Evolutionary conservation across 2,888 invertebrate species (phyloP).

Genomic region (Pyrrhosoma nymphula): DNA sequence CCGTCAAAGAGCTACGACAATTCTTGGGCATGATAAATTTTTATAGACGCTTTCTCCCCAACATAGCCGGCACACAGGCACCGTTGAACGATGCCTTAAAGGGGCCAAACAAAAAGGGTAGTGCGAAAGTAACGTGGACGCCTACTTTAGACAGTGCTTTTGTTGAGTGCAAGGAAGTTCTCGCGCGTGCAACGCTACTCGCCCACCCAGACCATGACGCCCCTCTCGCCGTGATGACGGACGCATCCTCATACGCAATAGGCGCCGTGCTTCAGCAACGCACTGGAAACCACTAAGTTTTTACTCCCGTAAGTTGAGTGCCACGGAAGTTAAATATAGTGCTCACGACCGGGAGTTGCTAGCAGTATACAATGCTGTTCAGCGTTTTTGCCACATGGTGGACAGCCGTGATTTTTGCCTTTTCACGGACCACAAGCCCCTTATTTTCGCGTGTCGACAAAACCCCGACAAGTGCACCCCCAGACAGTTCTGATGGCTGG

Average conservation of each 20-base stretch:
- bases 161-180: neutral
- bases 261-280: slow-evolving; percentile 69
- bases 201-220: slow-evolving; percentile 53
- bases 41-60: slow-evolving; percentile 40
- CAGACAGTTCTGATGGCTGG: slow-evolving; percentile 75
- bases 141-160: neutral
- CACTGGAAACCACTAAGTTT: slow-evolving; percentile 71
- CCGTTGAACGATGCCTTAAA: neutral
- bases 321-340: slow-evolving; percentile 75
- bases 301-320: slow-evolving; percentile 71
- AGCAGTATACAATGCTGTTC: slow-evolving; percentile 75
- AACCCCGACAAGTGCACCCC: slow-evolving; percentile 74
- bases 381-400: slow-evolving; percentile 75
- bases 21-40: slow-evolving; percentile 56
- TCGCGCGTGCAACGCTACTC: neutral
- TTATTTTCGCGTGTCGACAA: slow-evolving; percentile 74
- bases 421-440: slow-evolving; percentile 76
- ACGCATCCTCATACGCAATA: slow-evolving; percentile 69
- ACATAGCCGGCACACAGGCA: slow-evolving; percentile 46
- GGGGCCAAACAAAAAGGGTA: slow-evolving; percentile 71
- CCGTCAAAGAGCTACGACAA: neutral
- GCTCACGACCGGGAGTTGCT: slow-evolving; percentile 76
- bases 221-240: slow-evolving; percentile 45
- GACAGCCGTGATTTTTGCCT: slow-evolving; percentile 75
- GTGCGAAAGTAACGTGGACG: slow-evolving; percentile 71